A percentile compares a stretch with the other conserved stretches of the same genome.
phyloP scores from a whole-genome alignment of 2,113 vertebrate genomes.

The Varanus komodoensis region DNA sequence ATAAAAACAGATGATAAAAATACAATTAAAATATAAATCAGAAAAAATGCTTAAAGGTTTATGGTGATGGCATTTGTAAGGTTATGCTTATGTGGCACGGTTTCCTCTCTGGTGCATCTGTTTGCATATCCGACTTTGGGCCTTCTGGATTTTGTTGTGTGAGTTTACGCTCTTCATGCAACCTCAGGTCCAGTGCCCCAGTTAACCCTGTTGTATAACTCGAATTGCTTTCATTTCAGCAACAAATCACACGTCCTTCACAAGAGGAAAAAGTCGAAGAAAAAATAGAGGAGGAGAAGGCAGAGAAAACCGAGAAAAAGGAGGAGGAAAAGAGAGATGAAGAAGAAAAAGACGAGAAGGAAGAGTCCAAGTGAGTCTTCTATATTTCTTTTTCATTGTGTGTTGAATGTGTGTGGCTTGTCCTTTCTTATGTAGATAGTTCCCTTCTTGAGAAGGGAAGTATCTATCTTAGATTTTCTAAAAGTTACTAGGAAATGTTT shows the following conservation, averaged over 20 bases:
- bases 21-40: no score
- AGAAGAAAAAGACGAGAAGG: slow-evolving; percentile 99
- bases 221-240: slow-evolving; percentile 71
- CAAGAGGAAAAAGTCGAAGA: slow-evolving; percentile 98
- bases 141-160: background rate
- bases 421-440: no score
- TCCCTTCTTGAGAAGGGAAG: no score
- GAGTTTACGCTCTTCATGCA: no score
- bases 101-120: no score
- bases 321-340: slow-evolving; percentile 99
- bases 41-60: background rate
- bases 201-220: background rate
- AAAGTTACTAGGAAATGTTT: no score
- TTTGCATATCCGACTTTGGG: background rate
- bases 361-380: slow-evolving; percentile 90
- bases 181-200: background rate
- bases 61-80: background rate
- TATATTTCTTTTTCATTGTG: background rate
- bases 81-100: no score
- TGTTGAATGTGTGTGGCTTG: no score
- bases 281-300: slow-evolving; percentile 95
- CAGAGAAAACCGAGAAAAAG: slow-evolving; percentile 95
- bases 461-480: background rate
- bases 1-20: no score
- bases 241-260: slow-evolving; percentile 95